Evolutionary conservation across 2,113 vertebrate species (phyloP), one percentile per base, ranked within the genome.

Genomic region (Platichthys stellatus): DNA sequence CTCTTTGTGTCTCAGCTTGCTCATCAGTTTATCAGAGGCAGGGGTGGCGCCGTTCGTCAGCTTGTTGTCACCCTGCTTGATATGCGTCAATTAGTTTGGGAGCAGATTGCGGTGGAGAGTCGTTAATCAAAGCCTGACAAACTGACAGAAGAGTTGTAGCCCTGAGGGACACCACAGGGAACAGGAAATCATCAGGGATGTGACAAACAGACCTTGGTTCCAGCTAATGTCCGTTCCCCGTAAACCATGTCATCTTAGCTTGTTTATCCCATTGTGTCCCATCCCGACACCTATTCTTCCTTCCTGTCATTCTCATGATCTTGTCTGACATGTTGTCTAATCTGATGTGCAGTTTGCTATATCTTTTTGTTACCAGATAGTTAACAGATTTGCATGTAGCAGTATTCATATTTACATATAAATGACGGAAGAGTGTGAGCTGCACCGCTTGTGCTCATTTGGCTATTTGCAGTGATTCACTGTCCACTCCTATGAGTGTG

Each of bases 351-450:
- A 54, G 61, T 80, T 82, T 73, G n/a, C 59, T 61, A 47, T 10
- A 7, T 81, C 58, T 74, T 80, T 81, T 49, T 23, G 24, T 70
- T 78, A 65, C 51, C 63, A 53, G 47, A 81, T 71, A 66, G 78
- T 49, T 57, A 75, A 15, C 57, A 20, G 69, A 67, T 60, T 56
- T 21, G 56, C 23, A 10, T 28, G 57, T 57, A 28, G 49, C 13
- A 63, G 53, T 53, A 67, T n/a, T 35, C 80, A 86, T 72, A 92
- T 90, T 90, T 87, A n/a, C 89, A 92, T 91, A 78, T 83, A 90
- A 85, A 91, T 89, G 58, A 82, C 28, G 35, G 47, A 47, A 43
- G 64, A 40, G 60, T 68, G 57, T 47, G 58, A 58, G 69, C 72
- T 74, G 66, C 57, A 11, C 14, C 21, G 15, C 43, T 78, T 45